A percentile compares a stretch with the other conserved stretches of the same genome.
Conservation (phyloP, 2,113 vertebrate species). For the Thermophis baileyi region DNA sequence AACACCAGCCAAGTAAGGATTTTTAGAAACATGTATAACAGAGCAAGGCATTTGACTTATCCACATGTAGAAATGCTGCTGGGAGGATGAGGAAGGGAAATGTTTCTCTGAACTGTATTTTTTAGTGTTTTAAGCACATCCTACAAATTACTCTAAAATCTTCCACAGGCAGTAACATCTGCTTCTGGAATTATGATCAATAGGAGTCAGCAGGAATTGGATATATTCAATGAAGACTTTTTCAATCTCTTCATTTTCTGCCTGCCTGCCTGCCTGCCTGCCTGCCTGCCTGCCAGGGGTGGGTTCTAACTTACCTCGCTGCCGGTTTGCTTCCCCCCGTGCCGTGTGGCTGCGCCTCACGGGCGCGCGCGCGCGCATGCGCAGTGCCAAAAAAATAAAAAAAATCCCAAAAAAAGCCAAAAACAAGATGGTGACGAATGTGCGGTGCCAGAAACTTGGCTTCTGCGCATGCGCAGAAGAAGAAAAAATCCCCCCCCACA, state of each 20-base stretch:
- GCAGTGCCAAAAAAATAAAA: no score
- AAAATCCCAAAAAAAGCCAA: no score
- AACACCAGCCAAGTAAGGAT: slow-evolving; percentile 22
- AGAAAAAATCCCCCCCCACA: no score
- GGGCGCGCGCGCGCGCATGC: no score
- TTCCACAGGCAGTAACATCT: slow-evolving; percentile 36
- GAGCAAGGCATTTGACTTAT: slow-evolving; percentile 7
- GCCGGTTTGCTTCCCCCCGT: no score
- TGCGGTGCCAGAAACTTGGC: no score
- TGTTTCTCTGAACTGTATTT: slow-evolving; percentile 17
- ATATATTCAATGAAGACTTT: slow-evolving; percentile 7
- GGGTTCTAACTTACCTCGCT: no score
- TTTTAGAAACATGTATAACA: neutral
- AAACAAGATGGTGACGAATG: no score
- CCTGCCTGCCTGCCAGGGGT: no score
- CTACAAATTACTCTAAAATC: slow-evolving; percentile 32
- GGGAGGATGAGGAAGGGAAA: neutral
- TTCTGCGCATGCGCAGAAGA: no score
- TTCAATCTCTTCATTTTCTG: slow-evolving; percentile 6
- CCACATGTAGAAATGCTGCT: slow-evolving; percentile 38
- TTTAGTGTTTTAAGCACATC: slow-evolving; percentile 31
- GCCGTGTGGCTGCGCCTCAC: no score
- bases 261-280: neutral
- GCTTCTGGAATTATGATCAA: slow-evolving; percentile 18
- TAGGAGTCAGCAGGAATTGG: slow-evolving; percentile 24